Base-by-base conservation (phyloP, 2,888 invertebrate species). In the Latrodectus elegans region DNA sequence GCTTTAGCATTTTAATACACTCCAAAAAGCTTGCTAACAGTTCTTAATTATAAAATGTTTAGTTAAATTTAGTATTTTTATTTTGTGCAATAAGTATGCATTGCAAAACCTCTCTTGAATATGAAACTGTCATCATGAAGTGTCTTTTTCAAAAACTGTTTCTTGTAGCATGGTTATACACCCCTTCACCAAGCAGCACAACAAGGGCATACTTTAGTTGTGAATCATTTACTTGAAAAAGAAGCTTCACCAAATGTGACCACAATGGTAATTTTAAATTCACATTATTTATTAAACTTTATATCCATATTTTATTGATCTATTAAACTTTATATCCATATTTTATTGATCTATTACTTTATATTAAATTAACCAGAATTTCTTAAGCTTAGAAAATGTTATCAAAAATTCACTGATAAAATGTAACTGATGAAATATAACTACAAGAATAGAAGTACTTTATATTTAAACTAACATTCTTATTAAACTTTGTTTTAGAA, bases 181-280 rank as follows among this genome's bases (percentile, higher is more conserved):
- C 98, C 99, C 1, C 94, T 99, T 15, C 99, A 99, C 93, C 99
- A 99, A 93, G 99, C 99, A 8, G 98, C 99, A 11, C 99, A 99
- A 92, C 99, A 99, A 93, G 99, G 99, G 0, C 99, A 99, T 92
- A 97, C 98, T 81, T 95, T 97, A 90, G 98, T 99, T 91, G 97
- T 99, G 79, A 97, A 97, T 92, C 94, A 98, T 67, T 94, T 99
- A 15, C 94, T 99, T 88, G 98, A 99, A 92, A 95, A 97, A 90
- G 93, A 96, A 92, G 98, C 99, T 26, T 96, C 97, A 92, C 98
- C 99, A n/a, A 98, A 99, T 92, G 96, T 97, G 75, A 95, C 96
- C 88, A 99, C 98, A 26, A 96, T 96, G 91, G 98, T 98, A 93
- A 94, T 52, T 22, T 22, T 22, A 22, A 22, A 22, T 22, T 22